A percentile compares a stretch with the other conserved stretches of the same genome.
Evolutionary conservation across 2,797 vertebrate genomes (phyloP).

Genomic region (Rhinatrema bivittatum): DNA sequence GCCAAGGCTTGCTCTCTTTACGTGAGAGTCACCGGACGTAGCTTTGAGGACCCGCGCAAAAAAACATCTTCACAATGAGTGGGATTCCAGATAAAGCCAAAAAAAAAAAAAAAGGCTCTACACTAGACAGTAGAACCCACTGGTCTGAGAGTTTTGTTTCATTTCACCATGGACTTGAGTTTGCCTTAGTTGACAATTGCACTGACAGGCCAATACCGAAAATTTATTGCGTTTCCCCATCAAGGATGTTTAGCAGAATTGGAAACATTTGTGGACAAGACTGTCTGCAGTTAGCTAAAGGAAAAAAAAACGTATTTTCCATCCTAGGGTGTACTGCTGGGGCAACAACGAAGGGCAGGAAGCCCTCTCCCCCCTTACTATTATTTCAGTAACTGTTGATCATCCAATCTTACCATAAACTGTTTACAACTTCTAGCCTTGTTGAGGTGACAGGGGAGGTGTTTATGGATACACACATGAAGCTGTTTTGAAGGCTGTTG

Average conservation of each 20-base stretch:
- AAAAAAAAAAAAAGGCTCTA: too few relatives aligned
- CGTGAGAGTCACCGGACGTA: too few relatives aligned
- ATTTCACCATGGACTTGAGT: slow-evolving; percentile 46
- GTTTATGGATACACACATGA: slow-evolving; percentile 54
- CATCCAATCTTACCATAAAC: slow-evolving; percentile 44
- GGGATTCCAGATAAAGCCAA: slow-evolving; percentile 28
- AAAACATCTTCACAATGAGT: slow-evolving; percentile 15
- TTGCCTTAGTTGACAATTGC: slow-evolving; percentile 47
- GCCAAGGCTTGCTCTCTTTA: too few relatives aligned
- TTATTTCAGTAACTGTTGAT: slow-evolving; percentile 37
- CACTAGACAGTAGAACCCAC: slow-evolving; percentile 38
- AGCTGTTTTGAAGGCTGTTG: slow-evolving; percentile 24
- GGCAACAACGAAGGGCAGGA: slow-evolving; percentile 9
- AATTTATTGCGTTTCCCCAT: slow-evolving; percentile 61
- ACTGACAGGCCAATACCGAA: slow-evolving; percentile 41
- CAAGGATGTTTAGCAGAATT: slow-evolving; percentile 58
- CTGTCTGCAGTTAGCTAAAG: slow-evolving; percentile 37
- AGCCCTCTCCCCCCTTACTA: slow-evolving; percentile 26
- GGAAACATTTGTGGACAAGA: slow-evolving; percentile 55
- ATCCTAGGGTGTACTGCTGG: slow-evolving; percentile 20
- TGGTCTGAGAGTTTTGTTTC: slow-evolving; percentile 44
- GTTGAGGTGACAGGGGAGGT: slow-evolving; percentile 36
- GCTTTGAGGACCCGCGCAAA: too few relatives aligned
- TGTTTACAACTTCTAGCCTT: slow-evolving; percentile 44
- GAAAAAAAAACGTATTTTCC: slow-evolving; percentile 26